phyloP scores from a whole-genome alignment of 2,113 vertebrate species.

The Ammodytes marinus region DNA sequence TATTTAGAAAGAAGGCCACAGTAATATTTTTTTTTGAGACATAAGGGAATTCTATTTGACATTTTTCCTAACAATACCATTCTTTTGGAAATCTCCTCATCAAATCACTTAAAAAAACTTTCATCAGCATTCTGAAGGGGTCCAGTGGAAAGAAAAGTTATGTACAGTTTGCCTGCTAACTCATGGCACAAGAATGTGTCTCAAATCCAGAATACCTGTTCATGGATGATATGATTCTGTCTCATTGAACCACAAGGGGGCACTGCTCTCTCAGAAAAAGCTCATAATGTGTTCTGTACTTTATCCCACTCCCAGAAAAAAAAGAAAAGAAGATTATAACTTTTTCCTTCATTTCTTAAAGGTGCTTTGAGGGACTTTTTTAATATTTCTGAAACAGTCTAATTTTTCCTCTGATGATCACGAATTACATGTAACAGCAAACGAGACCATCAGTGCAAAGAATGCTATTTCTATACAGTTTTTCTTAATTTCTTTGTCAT shows the following conservation, averaged over 20 bases:
- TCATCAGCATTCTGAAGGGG: neutral
- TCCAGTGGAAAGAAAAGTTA: neutral
- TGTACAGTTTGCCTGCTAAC: neutral
- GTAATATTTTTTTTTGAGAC: neutral
- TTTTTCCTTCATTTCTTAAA: no score
- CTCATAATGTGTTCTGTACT: neutral
- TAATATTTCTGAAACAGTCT: no score
- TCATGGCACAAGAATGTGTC: neutral
- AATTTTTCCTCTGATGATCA: no score
- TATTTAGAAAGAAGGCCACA: neutral
- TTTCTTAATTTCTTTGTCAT: no score
- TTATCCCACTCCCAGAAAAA: neutral
- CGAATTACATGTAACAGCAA: no score
- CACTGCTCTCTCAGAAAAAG: constrained; percentile 4
- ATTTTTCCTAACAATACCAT: neutral
- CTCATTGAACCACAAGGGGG: constrained; percentile 41
- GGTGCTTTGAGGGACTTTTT: no score
- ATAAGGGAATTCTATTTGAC: neutral
- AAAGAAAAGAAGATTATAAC: neutral
- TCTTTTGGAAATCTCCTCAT: neutral
- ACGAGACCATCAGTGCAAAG: no score
- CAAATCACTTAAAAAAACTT: neutral
- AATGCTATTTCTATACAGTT: no score
- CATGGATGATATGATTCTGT: neutral
- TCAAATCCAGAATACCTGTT: neutral